These are phyloP conservation scores for Pangasius sanitwongsei DNA, from an alignment of 2,797 vertebrate species.

Conservation along the genomic window DNA sequence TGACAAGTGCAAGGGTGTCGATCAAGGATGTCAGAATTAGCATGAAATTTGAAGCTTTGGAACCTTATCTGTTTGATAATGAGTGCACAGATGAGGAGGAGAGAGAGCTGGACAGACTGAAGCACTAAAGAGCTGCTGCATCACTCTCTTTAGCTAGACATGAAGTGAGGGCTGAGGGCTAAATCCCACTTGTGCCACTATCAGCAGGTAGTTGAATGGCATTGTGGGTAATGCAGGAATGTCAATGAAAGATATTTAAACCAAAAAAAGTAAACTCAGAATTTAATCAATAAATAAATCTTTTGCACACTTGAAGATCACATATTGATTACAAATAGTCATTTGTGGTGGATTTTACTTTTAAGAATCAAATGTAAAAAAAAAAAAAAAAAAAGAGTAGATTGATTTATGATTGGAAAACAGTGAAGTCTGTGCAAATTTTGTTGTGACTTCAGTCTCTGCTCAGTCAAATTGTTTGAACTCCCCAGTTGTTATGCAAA, in stretches of 20 bases:
- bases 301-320: background rate
- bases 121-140: background rate
- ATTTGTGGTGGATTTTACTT: background rate
- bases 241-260: background rate
- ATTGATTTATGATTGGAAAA: background rate
- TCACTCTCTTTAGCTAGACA: background rate
- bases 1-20: background rate
- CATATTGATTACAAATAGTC: background rate
- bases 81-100: background rate
- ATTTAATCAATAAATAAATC: background rate
- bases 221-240: background rate
- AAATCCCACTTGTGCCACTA: background rate
- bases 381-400: background rate
- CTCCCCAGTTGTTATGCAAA: background rate
- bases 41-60: background rate
- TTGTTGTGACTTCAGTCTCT: background rate
- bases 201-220: background rate
- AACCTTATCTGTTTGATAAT: background rate
- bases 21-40: background rate
- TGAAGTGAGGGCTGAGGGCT: background rate
- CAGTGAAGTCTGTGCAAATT: background rate
- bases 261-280: background rate
- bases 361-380: background rate
- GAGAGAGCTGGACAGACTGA: background rate
- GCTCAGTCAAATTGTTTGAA: background rate